Conservation (phyloP, 2,113 vertebrate genomes). For the Phyllopteryx taeniolatus region DNA sequence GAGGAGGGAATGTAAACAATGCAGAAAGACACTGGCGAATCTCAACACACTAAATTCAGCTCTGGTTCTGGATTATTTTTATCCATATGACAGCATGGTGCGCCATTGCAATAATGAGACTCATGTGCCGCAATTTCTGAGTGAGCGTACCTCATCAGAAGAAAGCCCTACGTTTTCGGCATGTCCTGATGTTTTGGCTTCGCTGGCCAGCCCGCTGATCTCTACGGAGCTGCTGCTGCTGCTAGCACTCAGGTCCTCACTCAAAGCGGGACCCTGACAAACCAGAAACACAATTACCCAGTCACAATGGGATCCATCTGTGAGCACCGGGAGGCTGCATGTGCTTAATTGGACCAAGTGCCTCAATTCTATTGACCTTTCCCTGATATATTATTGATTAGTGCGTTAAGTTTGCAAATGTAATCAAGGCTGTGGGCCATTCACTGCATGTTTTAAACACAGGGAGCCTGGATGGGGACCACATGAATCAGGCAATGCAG, state of each 20-base stretch:
- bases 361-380: slow-evolving; percentile 18
- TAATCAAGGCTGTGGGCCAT: slow-evolving; percentile 13
- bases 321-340: slow-evolving; percentile 8
- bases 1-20: slow-evolving; percentile 70
- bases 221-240: slow-evolving; percentile 90
- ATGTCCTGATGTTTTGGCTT: slow-evolving; percentile 77
- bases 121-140: neutral
- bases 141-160: slow-evolving; percentile 87
- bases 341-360: slow-evolving; percentile 22
- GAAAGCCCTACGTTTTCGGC: slow-evolving; percentile 80
- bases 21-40: slow-evolving; percentile 8
- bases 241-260: slow-evolving; percentile 87
- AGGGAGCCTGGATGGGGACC: neutral
- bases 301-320: slow-evolving; percentile 9
- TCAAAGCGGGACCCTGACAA: slow-evolving; percentile 80
- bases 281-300: slow-evolving; percentile 15
- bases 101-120: neutral
- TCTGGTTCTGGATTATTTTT: neutral
- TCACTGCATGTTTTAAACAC: slow-evolving; percentile 7
- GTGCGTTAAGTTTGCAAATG: slow-evolving; percentile 11
- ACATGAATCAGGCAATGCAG: slow-evolving; percentile 4
- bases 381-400: slow-evolving; percentile 26
- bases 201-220: slow-evolving; percentile 81
- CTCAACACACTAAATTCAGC: neutral
- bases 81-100: neutral